Conservation (phyloP, 2,113 vertebrate species). For the Perca schrenkii region DNA sequence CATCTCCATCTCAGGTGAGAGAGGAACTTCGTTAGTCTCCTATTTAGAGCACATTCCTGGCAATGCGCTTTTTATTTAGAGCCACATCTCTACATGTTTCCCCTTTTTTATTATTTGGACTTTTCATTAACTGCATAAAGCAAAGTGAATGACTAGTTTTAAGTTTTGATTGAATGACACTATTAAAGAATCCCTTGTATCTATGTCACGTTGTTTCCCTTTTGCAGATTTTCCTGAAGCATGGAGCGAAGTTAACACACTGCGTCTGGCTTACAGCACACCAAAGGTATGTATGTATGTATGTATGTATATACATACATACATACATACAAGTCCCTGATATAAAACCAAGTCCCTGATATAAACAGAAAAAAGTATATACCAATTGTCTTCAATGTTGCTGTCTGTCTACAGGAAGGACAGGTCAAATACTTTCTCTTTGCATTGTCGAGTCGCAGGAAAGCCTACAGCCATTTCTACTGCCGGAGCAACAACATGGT, state of each 20-base stretch:
- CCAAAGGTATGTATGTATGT: conserved; percentile 81
- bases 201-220: background rate
- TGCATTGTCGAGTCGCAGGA: conserved; percentile 91
- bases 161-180: background rate
- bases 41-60: background rate
- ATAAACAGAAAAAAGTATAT: background rate
- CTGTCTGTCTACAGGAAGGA: conserved; percentile 84
- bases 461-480: conserved; percentile 91
- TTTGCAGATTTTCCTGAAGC: conserved; percentile 84
- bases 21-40: background rate
- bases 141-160: background rate
- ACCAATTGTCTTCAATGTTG: background rate
- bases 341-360: background rate
- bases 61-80: background rate
- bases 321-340: background rate
- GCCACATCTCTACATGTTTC: no score
- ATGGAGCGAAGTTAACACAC: conserved; percentile 91
- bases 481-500: conserved; percentile 94
- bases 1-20: conserved; percentile 86
- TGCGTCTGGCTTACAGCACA: conserved; percentile 89
- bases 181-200: background rate
- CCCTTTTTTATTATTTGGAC: background rate
- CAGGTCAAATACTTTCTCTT: conserved; percentile 91
- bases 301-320: no score
- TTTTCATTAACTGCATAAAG: background rate